Percentiles rank a stretch among this genome's conserved stretches.
Evolutionary conservation across 2,113 vertebrate genomes (phyloP).

Genomic region (Macaca mulatta): DNA sequence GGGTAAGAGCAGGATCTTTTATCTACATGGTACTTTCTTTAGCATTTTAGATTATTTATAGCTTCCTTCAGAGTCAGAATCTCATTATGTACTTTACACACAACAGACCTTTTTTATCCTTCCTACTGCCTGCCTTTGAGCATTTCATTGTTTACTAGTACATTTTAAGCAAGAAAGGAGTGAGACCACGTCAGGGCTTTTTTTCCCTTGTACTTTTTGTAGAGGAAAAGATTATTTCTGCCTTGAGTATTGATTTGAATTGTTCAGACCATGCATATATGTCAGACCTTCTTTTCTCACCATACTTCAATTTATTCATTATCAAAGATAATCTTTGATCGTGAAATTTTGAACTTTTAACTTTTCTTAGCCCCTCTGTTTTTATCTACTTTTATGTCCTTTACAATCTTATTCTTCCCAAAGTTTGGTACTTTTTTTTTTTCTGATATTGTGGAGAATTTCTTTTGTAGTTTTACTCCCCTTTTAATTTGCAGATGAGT

Average conservation of each 20-base stretch:
- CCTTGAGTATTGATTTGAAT: conserved; percentile 19
- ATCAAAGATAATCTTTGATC: conserved; percentile 32
- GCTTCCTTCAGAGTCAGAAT: conserved; percentile 53
- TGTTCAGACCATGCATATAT: conserved; percentile 32
- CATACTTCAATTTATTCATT: conserved; percentile 1
- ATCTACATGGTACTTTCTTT: conserved; percentile 49
- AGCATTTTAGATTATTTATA: conserved; percentile 69
- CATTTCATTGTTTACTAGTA: conserved; percentile 36
- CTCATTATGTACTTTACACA: conserved; percentile 44
- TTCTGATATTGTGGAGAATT: neutral
- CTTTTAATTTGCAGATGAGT: conserved; percentile 35
- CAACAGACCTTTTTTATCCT: neutral
- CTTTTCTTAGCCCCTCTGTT: neutral
- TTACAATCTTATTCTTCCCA: neutral
- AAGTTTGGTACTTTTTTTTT: conserved; percentile 43
- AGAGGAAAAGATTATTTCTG: conserved; percentile 22
- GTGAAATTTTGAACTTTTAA: conserved; percentile 22
- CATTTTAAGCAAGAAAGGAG: conserved; percentile 28
- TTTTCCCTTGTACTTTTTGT: neutral
- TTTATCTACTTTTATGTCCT: conserved; percentile 34
- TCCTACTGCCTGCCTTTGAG: neutral
- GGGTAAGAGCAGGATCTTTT: conserved; percentile 42
- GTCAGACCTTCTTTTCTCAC: neutral
- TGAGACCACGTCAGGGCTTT: neutral
- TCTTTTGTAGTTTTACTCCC: neutral